A percentile compares a stretch with the other conserved stretches of the same genome.
phyloP scores from a whole-genome alignment of 1,140 invertebrate genomes.

The Platorchestia sp. region DNA sequence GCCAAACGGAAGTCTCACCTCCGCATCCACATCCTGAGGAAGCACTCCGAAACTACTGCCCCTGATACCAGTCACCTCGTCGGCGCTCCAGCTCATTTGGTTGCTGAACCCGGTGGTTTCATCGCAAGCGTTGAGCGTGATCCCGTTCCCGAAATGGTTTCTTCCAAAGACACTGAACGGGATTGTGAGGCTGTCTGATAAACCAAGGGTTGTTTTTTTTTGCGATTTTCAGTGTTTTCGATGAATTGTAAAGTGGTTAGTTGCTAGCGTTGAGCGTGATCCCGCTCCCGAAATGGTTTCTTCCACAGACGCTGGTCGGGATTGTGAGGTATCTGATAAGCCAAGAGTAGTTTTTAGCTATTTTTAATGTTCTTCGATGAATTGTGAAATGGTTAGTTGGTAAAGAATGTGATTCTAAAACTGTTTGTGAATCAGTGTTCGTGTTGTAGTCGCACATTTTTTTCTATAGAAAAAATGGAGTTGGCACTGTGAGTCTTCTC shows the following conservation, averaged over 20 bases:
- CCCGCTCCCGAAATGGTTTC: not conserved
- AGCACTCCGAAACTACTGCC: conserved; percentile 55
- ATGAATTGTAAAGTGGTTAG: no score
- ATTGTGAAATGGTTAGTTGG: not conserved
- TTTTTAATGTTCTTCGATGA: not conserved
- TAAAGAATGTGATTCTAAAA: not conserved
- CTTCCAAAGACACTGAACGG: not conserved
- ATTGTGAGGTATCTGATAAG: not conserved
- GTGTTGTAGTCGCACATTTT: not conserved
- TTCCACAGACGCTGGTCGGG: not conserved
- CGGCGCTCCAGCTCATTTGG: not conserved
- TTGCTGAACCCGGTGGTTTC: not conserved
- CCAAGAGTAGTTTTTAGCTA: not conserved
- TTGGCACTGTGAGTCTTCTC: not conserved
- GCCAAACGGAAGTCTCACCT: conserved; percentile 66
- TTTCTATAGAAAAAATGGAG: not conserved
- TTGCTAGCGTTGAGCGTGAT: not conserved
- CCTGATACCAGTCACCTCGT: not conserved
- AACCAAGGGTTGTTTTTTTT: not conserved
- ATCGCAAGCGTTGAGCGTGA: not conserved
- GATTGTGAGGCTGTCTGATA: not conserved
- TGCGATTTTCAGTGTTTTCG: no score
- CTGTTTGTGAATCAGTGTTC: not conserved
- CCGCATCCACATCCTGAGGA: conserved; percentile 63
- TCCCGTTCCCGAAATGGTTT: not conserved